Evolutionary conservation across 2,797 vertebrate species (phyloP).

Genomic region (Hydrophis major): DNA sequence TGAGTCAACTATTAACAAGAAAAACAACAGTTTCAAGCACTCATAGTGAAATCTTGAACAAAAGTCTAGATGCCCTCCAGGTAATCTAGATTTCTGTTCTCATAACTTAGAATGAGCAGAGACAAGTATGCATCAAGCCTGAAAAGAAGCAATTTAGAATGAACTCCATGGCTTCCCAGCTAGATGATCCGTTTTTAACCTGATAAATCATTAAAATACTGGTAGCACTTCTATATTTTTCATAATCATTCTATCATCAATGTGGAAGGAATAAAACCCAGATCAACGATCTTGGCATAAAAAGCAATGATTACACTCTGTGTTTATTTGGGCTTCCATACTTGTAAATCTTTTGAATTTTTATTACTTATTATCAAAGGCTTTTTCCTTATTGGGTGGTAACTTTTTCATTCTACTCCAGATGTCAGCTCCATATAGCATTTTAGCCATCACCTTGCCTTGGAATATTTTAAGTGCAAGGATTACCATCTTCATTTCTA

Average conservation of each 20-base stretch:
- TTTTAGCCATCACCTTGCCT: background rate
- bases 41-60: background rate
- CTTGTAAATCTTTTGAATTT: background rate
- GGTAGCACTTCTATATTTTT: background rate
- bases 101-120: background rate
- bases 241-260: background rate
- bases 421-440: background rate
- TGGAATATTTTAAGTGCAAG: background rate
- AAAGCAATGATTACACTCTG: background rate
- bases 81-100: background rate
- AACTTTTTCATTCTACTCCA: background rate
- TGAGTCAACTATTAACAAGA: background rate
- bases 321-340: background rate
- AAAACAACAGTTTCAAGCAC: background rate
- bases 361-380: background rate
- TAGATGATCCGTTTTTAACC: background rate
- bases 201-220: background rate
- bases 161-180: too few species aligned
- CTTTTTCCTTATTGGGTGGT: background rate
- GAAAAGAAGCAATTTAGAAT: background rate
- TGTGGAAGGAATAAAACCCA: background rate
- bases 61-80: background rate
- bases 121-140: background rate
- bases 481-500: background rate
- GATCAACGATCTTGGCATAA: background rate